Base-by-base conservation (phyloP, 2,888 invertebrate species). In the Oscheius sp. region DNA sequence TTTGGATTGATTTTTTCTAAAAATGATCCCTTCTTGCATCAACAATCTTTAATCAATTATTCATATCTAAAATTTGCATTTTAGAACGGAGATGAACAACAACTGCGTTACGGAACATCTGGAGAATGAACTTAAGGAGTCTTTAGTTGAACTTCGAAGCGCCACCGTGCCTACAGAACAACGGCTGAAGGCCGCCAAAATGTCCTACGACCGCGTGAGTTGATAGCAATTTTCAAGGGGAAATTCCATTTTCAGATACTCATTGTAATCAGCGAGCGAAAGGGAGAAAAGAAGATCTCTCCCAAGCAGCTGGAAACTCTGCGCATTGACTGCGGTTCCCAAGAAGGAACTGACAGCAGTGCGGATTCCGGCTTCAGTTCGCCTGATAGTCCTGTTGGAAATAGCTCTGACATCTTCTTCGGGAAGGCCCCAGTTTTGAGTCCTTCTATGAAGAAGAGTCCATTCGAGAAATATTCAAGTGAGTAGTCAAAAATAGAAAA, bases 41-140 rank as follows among this genome's bases (percentile, higher is more conserved):
- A 12, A 4, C 4, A n/a, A 42, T 42, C 42, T 42, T 42, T 42
- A 42, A 42, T n/a, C n/a, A 42, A 12, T 42, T 6, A 42, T 42
- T n/a, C n/a, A n/a, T n/a, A n/a, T n/a, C n/a, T n/a, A n/a, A n/a
- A n/a, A 42, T 42, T 42, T 12, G 12, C 6, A 34, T 55, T 55
- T n/a, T 17, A 55, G 55, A 55, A 55, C 55, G 55, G 55, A 55
- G 17, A 55, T 55, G 55, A 55, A 55, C 55, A 48, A 48, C 48
- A 55, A 29, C 25, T 12, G 10, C 55, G 33, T 55, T 20, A 17
- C 23, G 33, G 33, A 55, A 55, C 55, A 55, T n/a, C 55, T 55
- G 6, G 55, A 55, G 55, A 55, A 23, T 34, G 55, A 55, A 34
- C 55, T 55, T n/a, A 55, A 55, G 23, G 55, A 55, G 55, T 55